Percentiles rank a stretch among this genome's conserved stretches.
Conservation (phyloP, 2,113 vertebrate genomes). For the Leuciscus idus region DNA sequence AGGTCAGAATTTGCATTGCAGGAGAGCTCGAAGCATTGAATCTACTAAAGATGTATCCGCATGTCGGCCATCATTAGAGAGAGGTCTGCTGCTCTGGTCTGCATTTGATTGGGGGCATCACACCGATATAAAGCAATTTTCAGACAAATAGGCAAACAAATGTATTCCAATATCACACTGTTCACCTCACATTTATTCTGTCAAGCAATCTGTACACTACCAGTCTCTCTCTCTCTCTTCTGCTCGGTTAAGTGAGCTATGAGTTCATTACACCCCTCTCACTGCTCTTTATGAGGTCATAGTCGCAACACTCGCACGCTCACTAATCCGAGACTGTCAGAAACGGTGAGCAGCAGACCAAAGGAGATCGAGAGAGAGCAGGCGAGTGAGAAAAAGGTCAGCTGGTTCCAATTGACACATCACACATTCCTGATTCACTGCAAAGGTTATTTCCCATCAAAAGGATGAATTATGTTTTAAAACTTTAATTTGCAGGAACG, state of each 20-base stretch:
- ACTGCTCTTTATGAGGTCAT: constrained; percentile 72
- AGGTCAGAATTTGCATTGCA: constrained; percentile 32
- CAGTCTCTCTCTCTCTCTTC: constrained; percentile 52
- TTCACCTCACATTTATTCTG: constrained; percentile 40
- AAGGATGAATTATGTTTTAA: constrained; percentile 32
- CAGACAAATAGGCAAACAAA: constrained; percentile 36
- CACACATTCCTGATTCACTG: constrained; percentile 28
- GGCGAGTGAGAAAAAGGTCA: constrained; percentile 36
- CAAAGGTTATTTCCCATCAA: constrained; percentile 32
- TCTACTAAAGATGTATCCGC: background rate
- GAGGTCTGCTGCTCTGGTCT: background rate
- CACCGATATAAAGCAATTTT: constrained; percentile 25
- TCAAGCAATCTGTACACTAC: constrained; percentile 5
- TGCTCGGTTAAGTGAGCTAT: constrained; percentile 74
- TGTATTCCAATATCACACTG: constrained; percentile 10
- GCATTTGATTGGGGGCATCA: constrained; percentile 22
- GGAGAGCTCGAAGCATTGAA: constrained; percentile 14
- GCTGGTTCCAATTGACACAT: constrained; percentile 37
- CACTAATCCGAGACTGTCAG: constrained; percentile 69
- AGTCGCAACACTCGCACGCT: constrained; percentile 69
- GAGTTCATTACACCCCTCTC: constrained; percentile 75
- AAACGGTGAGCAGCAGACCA: constrained; percentile 43
- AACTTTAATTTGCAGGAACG: background rate
- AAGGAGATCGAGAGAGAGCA: constrained; percentile 45
- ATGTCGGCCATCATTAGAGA: background rate